Evolutionary conservation across 2,888 invertebrate species (phyloP), one percentile per base, ranked within the genome.

Genomic region (Cephus nigrinus): DNA sequence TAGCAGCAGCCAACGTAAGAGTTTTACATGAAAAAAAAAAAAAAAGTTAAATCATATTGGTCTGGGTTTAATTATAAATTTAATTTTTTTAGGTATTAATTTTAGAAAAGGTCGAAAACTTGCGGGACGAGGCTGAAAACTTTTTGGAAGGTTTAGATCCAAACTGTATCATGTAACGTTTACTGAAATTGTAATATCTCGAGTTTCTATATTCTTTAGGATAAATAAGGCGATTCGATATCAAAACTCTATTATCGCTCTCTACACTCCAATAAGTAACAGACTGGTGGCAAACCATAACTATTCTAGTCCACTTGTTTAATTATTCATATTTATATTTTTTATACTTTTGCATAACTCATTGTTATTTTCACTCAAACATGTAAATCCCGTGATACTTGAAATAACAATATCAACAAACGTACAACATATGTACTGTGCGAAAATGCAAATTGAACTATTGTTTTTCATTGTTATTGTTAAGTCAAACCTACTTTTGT

Each of bases 1-100:
- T 98, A 81, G 95, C 97, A 78, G 96, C 97, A 36, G 97, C 99
- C 0, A 96, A 97, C 94, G 97, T 97, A 90, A 90, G 86, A 55
- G 23, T 23, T 55, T 80, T 32, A 68, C 68, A 33, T 33, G 23
- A 31, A 1, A 12, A 40, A 36, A 4, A 15, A 5, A 33, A 4
- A 15, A 33, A 4, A 15, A 23, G 23, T 23, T 76, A 69, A 73
- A 30, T 12, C 31, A 31, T 35, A n/a, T 34, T n/a, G 34, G 5
- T 30, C 30, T 36, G 35, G 77, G 30, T 75, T 81, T 76, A 36
- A 82, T 78, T 76, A 76, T 77, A 80, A 77, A 68, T 81, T 84
- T 55, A 55, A 55, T 84, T 92, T 93, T 74, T 92, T 3, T 33
- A 97, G 97, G 93, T 97, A 92, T 93, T 96, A 88, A 92, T 98